phyloP scores from a whole-genome alignment of 2,113 vertebrate species.

The Gracilinanus agilis region DNA sequence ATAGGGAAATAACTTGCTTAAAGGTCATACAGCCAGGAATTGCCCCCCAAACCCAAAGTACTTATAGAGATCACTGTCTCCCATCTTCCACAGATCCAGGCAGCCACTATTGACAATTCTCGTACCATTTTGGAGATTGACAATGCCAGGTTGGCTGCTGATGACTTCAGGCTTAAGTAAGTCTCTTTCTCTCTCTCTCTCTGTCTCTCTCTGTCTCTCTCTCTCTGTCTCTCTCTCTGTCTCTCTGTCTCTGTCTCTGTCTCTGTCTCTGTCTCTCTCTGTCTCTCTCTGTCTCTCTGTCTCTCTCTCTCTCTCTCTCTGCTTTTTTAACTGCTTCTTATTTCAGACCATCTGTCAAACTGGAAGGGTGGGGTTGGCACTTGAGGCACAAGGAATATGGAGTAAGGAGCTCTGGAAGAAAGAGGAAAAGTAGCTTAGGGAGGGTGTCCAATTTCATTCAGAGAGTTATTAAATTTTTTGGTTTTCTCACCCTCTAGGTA shows the following conservation, averaged over 20 bases:
- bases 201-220: neutral
- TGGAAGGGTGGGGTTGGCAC: neutral
- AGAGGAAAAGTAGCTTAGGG: neutral
- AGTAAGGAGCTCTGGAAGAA: neutral
- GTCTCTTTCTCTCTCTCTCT: conserved; percentile 35
- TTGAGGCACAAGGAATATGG: neutral
- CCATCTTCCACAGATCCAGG: conserved; percentile 82
- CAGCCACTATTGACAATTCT: conserved; percentile 83
- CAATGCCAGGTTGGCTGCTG: conserved; percentile 88
- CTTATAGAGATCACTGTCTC: neutral
- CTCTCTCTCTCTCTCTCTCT: neutral
- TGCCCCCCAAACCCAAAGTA: rapidly evolving
- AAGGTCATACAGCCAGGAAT: neutral
- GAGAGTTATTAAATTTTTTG: neutral
- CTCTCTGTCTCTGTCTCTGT: neutral
- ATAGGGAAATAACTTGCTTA: neutral
- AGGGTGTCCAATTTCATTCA: too few species aligned
- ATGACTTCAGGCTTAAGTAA: conserved; percentile 92
- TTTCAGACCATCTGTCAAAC: neutral
- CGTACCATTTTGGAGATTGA: conserved; percentile 85
- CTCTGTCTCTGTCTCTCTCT: neutral
- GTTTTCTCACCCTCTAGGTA: conserved; percentile 76
- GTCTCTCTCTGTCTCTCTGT: neutral
- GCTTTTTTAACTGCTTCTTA: neutral
- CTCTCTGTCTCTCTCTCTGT: neutral